Evolutionary conservation across 2,113 vertebrate species (phyloP), one percentile per base, ranked within the genome.

Genomic region (Hippotragus niger): DNA sequence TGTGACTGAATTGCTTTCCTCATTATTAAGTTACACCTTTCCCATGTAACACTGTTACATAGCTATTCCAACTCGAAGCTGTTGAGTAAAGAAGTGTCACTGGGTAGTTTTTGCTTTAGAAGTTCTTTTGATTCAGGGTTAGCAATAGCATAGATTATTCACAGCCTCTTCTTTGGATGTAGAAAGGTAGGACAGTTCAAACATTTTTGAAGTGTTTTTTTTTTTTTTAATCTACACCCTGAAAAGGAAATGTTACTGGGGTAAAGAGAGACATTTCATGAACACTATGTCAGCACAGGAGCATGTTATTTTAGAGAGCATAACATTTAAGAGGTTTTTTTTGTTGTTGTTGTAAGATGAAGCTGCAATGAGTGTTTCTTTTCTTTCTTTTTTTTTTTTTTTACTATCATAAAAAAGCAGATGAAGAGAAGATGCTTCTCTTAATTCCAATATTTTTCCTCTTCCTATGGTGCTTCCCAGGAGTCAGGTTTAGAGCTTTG

Each of bases 361-460:
- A 90, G 16, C n/a, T 60, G 11, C 29, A 40, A 25, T 52, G 76
- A 91, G 4, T 52, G 12, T 80, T 50, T 36, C 57, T 57, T 57
- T 23, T 8, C 3, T 40, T 40, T 3, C 3, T 40, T 5, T 62
- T 23, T 55, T 74, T 52, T 84, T 58, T 85, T 80, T 91, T 83
- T 57, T 10, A 81, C 85, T 88, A 76, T 15, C 31, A 78, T 86
- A 64, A 71, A 71, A 74, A 86, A 40, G 21, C n/a, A 58, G 33
- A 82, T 96, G 84, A 95, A 76, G 58, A 67, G 17, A 91, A 74
- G 52, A 86, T 95, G 16, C 25, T 80, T 95, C 31, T 97, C 27
- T 91, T 91, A 94, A 90, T 97, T 92, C 60, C 11, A 58, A 29
- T 94, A 31, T 58, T 86, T 94, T 93, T 43, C 27, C 58, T 87